phyloP scores from a whole-genome alignment of 1,140 invertebrate genomes.

The Drosophila triauraria region DNA sequence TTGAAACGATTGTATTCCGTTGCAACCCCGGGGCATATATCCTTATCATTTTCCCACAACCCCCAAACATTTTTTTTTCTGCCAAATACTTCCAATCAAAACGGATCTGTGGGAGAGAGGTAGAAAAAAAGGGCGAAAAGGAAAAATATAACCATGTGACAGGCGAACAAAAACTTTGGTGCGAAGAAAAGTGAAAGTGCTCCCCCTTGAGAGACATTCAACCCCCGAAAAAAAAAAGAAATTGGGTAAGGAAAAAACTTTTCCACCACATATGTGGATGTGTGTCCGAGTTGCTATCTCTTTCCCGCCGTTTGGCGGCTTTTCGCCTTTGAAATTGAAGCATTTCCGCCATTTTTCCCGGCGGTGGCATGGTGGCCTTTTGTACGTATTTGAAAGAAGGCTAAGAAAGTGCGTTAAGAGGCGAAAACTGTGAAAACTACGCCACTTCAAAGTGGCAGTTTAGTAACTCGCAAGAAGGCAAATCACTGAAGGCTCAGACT shows the following conservation, averaged over 20 bases:
- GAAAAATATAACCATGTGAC: conserved; percentile 57
- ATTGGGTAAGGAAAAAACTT: conserved; percentile 28
- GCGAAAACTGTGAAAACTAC: conserved; percentile 61
- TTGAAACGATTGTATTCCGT: conserved; percentile 59
- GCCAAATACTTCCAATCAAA: conserved; percentile 71
- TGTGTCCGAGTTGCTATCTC: conserved; percentile 33
- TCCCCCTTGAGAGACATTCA: conserved; percentile 45
- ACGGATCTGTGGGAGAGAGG: conserved; percentile 19
- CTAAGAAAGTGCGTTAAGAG: conserved; percentile 76
- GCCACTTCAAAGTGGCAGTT: conserved; percentile 73
- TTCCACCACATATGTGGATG: conserved; percentile 32
- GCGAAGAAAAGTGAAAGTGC: conserved; percentile 78
- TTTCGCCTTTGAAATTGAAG: conserved; percentile 79
- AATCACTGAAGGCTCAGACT: conserved; percentile 73
- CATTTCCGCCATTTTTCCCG: conserved; percentile 76
- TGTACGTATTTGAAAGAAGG: conserved; percentile 4
- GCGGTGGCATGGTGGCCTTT: conserved; percentile 27
- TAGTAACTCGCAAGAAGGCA: conserved; percentile 54
- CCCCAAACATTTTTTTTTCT: neutral
- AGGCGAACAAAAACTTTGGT: conserved; percentile 57
- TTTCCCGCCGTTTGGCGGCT: conserved; percentile 51
- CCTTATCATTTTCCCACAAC: conserved; percentile 29
- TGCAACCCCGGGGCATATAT: conserved; percentile 61
- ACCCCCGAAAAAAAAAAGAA: conserved; percentile 51
- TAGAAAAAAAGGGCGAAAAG: conserved; percentile 22